Evolutionary conservation across 2,797 vertebrate species (phyloP).

Genomic region (Karalla daura): DNA sequence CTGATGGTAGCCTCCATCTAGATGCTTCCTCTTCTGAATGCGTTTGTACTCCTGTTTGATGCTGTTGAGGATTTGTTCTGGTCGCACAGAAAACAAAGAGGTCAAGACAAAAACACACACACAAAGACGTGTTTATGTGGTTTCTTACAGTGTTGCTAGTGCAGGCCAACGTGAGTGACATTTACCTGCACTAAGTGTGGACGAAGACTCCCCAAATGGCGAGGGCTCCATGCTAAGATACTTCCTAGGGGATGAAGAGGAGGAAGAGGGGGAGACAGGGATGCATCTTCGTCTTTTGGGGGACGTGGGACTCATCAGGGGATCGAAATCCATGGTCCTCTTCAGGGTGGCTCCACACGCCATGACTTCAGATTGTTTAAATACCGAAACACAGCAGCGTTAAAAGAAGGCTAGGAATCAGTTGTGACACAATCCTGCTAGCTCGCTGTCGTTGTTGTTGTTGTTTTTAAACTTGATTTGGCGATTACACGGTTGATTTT

Average conservation of each 20-base stretch:
- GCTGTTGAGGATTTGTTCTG: slow-evolving; percentile 99
- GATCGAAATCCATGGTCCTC: slow-evolving; percentile 98
- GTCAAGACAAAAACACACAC: slow-evolving; percentile 1
- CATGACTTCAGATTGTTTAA: slow-evolving; percentile 82
- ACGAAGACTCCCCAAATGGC: slow-evolving; percentile 93
- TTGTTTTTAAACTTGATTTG: neutral
- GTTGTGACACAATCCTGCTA: neutral
- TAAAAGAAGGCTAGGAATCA: slow-evolving; percentile 18
- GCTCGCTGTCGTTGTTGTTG: no score
- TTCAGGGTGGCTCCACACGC: slow-evolving; percentile 98
- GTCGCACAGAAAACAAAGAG: slow-evolving; percentile 14
- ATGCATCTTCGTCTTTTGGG: slow-evolving; percentile 94
- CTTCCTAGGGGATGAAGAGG: slow-evolving; percentile 91
- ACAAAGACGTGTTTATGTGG: neutral
- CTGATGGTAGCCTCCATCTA: slow-evolving; percentile 94
- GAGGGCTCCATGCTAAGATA: slow-evolving; percentile 96
- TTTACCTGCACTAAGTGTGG: slow-evolving; percentile 95
- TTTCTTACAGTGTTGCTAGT: slow-evolving; percentile 24
- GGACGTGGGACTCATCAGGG: slow-evolving; percentile 91
- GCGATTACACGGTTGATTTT: neutral
- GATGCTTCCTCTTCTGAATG: slow-evolving; percentile 98
- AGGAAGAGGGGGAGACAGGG: slow-evolving; percentile 87
- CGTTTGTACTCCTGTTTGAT: slow-evolving; percentile 99
- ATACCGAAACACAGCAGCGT: slow-evolving; percentile 49
- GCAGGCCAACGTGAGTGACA: no score